Conservation (phyloP, 2,113 vertebrate species). For the Gymnocephalus cernua region DNA sequence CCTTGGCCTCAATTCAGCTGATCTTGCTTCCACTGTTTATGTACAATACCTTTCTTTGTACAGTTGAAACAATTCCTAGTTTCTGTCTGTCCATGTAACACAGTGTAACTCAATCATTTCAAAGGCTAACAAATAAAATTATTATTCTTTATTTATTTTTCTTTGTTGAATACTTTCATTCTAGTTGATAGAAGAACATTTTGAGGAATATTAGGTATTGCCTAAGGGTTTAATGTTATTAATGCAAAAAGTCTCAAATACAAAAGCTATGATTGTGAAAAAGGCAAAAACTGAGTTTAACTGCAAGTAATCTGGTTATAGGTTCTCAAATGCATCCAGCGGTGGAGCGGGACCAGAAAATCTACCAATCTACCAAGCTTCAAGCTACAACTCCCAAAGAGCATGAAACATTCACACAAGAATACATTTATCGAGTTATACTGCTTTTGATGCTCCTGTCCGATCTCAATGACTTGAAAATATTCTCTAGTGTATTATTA, state of each 20-base stretch:
- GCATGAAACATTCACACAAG: no score
- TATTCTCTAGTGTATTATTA: no score
- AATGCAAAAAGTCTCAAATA: not conserved
- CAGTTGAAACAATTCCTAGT: constrained; percentile 28
- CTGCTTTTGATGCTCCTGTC: no score
- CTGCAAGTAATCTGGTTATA: not conserved
- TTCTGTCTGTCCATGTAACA: constrained; percentile 35
- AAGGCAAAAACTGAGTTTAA: not conserved
- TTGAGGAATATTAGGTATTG: not conserved
- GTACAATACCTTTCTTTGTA: constrained; percentile 48
- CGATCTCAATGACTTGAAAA: no score
- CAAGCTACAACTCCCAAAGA: no score
- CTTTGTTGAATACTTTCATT: not conserved
- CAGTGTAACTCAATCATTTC: constrained; percentile 32
- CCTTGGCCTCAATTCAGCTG: not conserved
- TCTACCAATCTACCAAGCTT: no score
- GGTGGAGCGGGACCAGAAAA: no score
- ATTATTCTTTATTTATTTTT: not conserved
- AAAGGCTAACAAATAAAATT: constrained; percentile 44
- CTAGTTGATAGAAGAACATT: not conserved
- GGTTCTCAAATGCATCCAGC: not conserved
- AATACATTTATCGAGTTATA: no score
- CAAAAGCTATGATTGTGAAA: not conserved
- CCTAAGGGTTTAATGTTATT: not conserved
- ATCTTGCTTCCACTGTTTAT: constrained; percentile 18